Percentiles rank a stretch among this genome's conserved stretches.
These are phyloP conservation scores for Orientallactaga bullata DNA, from an alignment of 2,113 vertebrate genomes.

Conservation along the genomic window DNA sequence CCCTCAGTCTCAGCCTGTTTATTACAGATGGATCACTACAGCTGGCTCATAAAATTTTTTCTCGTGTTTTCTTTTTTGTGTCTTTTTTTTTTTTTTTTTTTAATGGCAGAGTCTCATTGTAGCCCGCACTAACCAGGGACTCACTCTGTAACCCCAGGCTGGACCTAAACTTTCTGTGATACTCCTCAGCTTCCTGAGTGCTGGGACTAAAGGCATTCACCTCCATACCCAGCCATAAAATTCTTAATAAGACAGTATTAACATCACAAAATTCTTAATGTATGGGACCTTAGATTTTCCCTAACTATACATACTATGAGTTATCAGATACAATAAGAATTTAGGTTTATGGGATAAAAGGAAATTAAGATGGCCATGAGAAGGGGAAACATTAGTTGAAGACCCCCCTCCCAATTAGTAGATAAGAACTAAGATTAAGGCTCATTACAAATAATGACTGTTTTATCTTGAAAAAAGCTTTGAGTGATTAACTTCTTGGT, in stretches of 20 bases:
- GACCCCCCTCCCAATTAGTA: neutral
- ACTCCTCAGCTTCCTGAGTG: neutral
- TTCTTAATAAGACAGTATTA: constrained; percentile 4
- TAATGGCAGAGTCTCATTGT: too few relatives aligned
- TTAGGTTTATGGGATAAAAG: neutral
- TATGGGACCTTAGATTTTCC: neutral
- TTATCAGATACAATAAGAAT: neutral
- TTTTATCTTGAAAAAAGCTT: constrained; percentile 51
- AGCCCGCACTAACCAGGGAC: too few relatives aligned
- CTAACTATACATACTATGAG: neutral
- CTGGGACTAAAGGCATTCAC: neutral
- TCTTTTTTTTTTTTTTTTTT: too few relatives aligned
- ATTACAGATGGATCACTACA: too few relatives aligned
- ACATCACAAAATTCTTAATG: neutral
- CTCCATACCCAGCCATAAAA: neutral
- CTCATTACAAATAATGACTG: constrained; percentile 9
- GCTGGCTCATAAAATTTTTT: too few relatives aligned
- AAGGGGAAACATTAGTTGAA: neutral
- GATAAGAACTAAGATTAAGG: neutral
- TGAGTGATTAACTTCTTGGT: constrained; percentile 49
- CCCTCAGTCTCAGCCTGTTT: too few relatives aligned
- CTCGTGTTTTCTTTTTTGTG: too few relatives aligned
- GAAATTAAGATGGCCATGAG: neutral
- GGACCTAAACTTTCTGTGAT: too few relatives aligned
- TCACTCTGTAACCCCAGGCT: too few relatives aligned